Evolutionary conservation across 2,113 vertebrate genomes (phyloP).

Genomic region (Coreoperca whiteheadi): DNA sequence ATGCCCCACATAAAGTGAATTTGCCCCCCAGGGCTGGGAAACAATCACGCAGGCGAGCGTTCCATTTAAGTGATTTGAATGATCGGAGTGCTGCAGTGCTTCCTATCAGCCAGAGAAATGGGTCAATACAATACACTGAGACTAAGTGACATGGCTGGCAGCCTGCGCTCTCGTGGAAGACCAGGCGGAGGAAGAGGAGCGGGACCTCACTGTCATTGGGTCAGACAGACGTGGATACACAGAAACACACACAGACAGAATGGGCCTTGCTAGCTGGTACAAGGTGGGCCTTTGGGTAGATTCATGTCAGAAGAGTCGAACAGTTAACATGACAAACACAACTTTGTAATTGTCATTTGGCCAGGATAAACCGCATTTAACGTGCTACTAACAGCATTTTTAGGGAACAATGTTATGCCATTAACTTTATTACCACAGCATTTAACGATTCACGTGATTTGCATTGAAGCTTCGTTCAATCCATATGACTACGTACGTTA

Average conservation of each 20-base stretch:
- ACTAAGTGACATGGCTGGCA: conserved; percentile 82
- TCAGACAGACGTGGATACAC: conserved; percentile 62
- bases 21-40: conserved; percentile 79
- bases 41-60: conserved; percentile 78
- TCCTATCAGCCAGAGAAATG: conserved; percentile 79
- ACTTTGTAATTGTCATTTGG: background rate
- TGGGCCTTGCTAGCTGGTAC: conserved; percentile 5
- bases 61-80: conserved; percentile 85
- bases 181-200: conserved; percentile 60
- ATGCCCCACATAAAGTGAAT: conserved; percentile 83
- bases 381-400: background rate
- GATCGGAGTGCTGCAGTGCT: conserved; percentile 73
- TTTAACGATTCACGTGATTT: no score
- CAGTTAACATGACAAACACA: background rate
- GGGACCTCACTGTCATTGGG: conserved; percentile 71
- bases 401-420: background rate
- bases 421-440: background rate
- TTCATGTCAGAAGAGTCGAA: background rate
- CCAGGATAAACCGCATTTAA: background rate
- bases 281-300: conserved; percentile 6
- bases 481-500: no score
- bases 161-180: conserved; percentile 64
- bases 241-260: conserved; percentile 36
- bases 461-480: no score
- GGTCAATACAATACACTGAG: conserved; percentile 83